Conservation (phyloP, 1,140 invertebrate species). For the Drosophila watanabei region DNA sequence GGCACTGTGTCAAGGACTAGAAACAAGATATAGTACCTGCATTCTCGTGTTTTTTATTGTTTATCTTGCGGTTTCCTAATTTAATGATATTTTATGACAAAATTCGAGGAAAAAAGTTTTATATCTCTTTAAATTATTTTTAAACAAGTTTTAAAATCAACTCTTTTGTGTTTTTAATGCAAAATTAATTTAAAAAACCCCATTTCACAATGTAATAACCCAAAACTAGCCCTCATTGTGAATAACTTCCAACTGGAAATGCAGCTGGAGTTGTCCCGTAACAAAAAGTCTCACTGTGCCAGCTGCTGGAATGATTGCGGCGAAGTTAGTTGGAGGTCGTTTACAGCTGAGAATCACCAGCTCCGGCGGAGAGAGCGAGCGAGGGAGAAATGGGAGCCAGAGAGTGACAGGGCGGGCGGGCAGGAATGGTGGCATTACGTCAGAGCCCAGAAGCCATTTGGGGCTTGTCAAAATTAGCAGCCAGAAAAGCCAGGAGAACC, state of each 20-base stretch:
- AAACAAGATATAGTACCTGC: neutral
- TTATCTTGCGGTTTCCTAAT: too few relatives aligned
- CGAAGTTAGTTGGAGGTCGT: slow-evolving; percentile 67
- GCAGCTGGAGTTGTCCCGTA: slow-evolving; percentile 1
- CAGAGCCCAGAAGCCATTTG: slow-evolving; percentile 71
- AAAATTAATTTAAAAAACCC: neutral
- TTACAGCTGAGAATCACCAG: slow-evolving; percentile 56
- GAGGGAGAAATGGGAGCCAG: slow-evolving; percentile 11
- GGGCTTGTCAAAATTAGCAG: slow-evolving; percentile 79
- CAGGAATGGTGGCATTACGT: slow-evolving; percentile 58
- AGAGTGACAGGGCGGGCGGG: slow-evolving; percentile 3
- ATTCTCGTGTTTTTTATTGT: neutral
- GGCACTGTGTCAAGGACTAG: too few relatives aligned
- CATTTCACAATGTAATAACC: neutral
- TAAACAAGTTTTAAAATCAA: neutral
- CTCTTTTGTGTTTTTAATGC: neutral
- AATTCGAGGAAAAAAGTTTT: neutral
- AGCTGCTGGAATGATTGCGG: slow-evolving; percentile 56
- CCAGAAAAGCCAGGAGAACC: slow-evolving; percentile 12
- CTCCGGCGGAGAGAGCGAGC: slow-evolving; percentile 30
- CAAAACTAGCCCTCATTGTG: neutral
- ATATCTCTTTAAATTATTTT: neutral
- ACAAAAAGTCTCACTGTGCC: slow-evolving; percentile 40
- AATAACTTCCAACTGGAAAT: slow-evolving; percentile 10
- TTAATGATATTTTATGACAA: too few relatives aligned